Evolutionary conservation across 2,797 vertebrate species (phyloP).

Genomic region (Pygocentrus nattereri): DNA sequence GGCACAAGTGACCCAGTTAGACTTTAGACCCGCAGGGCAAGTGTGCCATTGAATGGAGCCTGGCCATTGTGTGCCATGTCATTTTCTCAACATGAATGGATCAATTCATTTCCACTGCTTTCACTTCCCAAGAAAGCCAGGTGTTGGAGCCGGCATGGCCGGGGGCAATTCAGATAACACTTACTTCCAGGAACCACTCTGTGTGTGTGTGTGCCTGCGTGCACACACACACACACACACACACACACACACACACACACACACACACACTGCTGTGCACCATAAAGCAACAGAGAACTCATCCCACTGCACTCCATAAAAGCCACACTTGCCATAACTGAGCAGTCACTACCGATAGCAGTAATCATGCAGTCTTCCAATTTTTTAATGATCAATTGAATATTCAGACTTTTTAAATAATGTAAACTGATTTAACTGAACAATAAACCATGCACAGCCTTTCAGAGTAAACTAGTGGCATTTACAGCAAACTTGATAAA

Average conservation of each 20-base stretch:
- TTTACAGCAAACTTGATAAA: too few species aligned
- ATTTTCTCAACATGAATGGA: constrained; percentile 9
- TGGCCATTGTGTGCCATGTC: neutral
- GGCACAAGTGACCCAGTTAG: constrained; percentile 27
- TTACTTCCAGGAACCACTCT: constrained; percentile 2
- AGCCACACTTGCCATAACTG: neutral
- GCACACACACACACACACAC: neutral
- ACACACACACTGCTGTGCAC: neutral
- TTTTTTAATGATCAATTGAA: too few species aligned
- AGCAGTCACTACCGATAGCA: neutral
- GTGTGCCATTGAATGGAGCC: neutral
- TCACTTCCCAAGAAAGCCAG: constrained; percentile 32
- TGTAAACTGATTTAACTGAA: too few species aligned
- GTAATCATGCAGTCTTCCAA: too few species aligned
- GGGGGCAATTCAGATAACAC: neutral
- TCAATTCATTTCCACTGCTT: constrained; percentile 19
- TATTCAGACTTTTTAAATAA: too few species aligned
- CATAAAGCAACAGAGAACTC: neutral
- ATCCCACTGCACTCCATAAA: neutral
- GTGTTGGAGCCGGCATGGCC: constrained; percentile 1
- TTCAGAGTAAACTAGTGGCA: too few species aligned
- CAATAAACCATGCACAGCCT: too few species aligned
- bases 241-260: neutral
- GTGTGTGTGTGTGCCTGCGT: too few species aligned
- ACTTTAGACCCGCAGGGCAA: constrained; percentile 22